phyloP scores from a whole-genome alignment of 2,113 vertebrate genomes.

The Naja naja region DNA sequence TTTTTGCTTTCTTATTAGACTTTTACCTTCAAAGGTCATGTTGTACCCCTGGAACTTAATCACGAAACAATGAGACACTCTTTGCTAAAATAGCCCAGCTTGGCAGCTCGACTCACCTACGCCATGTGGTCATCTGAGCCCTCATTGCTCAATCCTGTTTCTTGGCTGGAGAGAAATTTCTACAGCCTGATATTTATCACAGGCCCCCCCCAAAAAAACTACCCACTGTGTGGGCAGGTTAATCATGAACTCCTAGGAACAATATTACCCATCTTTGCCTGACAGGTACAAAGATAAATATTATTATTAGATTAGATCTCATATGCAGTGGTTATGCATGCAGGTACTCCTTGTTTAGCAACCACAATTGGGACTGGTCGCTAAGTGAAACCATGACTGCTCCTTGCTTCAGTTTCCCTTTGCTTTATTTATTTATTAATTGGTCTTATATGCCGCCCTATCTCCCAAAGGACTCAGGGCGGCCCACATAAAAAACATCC shows the following conservation, averaged over 20 bases:
- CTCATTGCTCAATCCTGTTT: not conserved
- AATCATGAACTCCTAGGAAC: not conserved
- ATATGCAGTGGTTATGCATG: not conserved
- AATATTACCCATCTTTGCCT: not conserved
- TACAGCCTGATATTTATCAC: not conserved
- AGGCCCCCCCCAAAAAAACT: not conserved
- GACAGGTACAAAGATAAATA: not conserved
- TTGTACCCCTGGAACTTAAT: not conserved
- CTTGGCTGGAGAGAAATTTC: not conserved
- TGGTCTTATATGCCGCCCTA: no score
- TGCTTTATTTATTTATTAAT: no score
- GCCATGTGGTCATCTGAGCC: not conserved
- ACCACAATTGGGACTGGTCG: not conserved
- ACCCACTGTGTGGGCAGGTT: not conserved
- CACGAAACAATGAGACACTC: not conserved
- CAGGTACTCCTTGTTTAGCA: not conserved
- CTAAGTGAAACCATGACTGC: not conserved
- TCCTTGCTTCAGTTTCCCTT: not conserved
- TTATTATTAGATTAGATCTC: not conserved
- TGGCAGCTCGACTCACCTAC: not conserved
- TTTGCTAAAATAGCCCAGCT: not conserved
- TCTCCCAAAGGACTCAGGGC: no score
- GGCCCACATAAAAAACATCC: no score
- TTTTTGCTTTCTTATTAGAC: not conserved
- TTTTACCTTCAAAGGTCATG: not conserved